Evolutionary conservation across 2,888 invertebrate species (phyloP), one percentile per base, ranked within the genome.

Genomic region (Leptopilina myrica): DNA sequence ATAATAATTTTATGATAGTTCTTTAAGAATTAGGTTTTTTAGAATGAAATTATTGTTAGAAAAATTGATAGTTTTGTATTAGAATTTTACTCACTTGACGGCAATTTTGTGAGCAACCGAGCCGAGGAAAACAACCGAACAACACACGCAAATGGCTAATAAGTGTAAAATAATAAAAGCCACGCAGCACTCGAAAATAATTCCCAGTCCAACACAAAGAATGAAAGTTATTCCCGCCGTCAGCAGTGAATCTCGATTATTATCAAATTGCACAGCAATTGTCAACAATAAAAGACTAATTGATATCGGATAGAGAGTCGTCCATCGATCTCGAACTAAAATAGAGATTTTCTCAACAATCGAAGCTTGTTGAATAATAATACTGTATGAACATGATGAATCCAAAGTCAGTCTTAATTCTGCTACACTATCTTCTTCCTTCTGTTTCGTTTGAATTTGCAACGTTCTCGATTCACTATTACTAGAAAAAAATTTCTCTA

Each of bases 81-180:
- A 20, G 20, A 20, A 20, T 49, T 66, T 49, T 76, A 14, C 79
- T 89, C 91, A 95, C 95, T 94, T 95, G 81, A 95, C 93, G 11
- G 95, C 92, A 76, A 95, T 88, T 87, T 94, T 93, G 90, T 96
- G 95, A 4, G 95, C 93, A 6, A 96, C 92, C 79, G 96, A 95
- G 76, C 96, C 96, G 66, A 95, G 94, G 84, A 95, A 94, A 78
- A 95, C 92, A 88, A 96, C 93, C 0, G 93, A 92, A 14, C 92
- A 91, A 83, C 95, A 92, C 46, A 94, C 89, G 1, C 89, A 92
- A 15, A 94, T 91, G 0, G 94, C 93, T 5, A 93, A 87, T 1
- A 95, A 85, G 84, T 94, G 93, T 15, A 92, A 88, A 12, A 92
- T 80, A 56, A 90, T 87, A 11, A 89, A 78, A 65, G 88, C 87